Base-by-base conservation (phyloP, 2,888 invertebrate genomes). In the Dioctria linearis region DNA sequence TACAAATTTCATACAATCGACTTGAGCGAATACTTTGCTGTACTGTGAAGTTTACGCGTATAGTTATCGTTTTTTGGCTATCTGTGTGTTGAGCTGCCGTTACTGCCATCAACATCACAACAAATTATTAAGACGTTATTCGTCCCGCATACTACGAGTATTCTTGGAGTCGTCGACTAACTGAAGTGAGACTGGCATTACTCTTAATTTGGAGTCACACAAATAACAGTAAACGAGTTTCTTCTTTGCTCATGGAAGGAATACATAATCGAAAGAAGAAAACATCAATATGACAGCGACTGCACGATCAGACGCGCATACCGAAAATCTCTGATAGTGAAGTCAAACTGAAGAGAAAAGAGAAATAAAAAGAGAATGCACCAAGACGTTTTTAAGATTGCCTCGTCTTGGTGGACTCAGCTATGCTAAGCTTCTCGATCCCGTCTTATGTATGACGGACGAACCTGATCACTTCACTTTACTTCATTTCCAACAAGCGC, bases 211-310 rank as follows among this genome's bases (percentile, higher is more conserved):
- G 49, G 49, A 63, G 43, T 76, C 63, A 63, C n/a, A 25, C 63
- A 63, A 63, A 78, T 78, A 78, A 78, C 78, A 78, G 78, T 78
- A 78, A 78, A 78, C 42, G 49, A 78, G 66, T 78, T 78, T 78
- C 78, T 78, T 78, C 78, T 78, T 78, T 42, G 54, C 63, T 66
- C 66, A 78, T 57, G 66, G 66, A 78, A 76, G 66, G 66, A 78
- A 76, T 76, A 63, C 76, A 76, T 76, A 76, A 75, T 76, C 51
- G 25, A 76, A 57, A 5, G 37, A 46, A 59, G 43, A 54, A 76
- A 76, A 46, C 39, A 49, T 76, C 46, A 40, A 25, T 25, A 25
- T 25, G 25, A 25, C 25, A 25, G 25, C 25, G 25, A 25, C 25
- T 25, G 25, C 25, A 25, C 25, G 25, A 25, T 25, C 25, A 25